Evolutionary conservation across 2,797 vertebrate species (phyloP).

Genomic region (Pogonophryne albipinna): DNA sequence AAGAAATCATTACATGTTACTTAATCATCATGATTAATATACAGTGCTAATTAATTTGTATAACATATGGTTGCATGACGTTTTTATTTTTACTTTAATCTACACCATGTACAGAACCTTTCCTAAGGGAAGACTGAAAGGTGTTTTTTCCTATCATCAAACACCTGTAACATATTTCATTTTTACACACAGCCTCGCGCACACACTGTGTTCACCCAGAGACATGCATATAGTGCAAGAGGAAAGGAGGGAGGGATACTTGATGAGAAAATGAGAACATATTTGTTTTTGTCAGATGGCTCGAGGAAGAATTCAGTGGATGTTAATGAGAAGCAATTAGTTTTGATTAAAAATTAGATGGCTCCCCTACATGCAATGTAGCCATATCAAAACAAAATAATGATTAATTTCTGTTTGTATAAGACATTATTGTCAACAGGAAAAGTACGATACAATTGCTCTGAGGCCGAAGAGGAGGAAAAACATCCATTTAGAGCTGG

Average conservation of each 20-base stretch:
- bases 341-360: constrained; percentile 81
- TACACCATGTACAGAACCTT: not conserved
- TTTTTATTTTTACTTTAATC: not conserved
- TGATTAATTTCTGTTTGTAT: constrained; percentile 75
- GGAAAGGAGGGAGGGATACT: constrained; percentile 20
- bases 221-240: not conserved
- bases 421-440: constrained; percentile 71
- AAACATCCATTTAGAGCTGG: constrained; percentile 54
- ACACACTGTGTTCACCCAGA: constrained; percentile 20
- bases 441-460: constrained; percentile 56
- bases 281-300: constrained; percentile 80
- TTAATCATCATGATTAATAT: not conserved
- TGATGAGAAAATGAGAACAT: constrained; percentile 72
- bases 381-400: constrained; percentile 75
- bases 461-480: constrained; percentile 54
- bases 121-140: not conserved
- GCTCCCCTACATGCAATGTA: constrained; percentile 66
- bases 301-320: constrained; percentile 73
- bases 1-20: too few relatives aligned
- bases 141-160: not conserved
- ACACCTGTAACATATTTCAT: not conserved
- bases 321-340: constrained; percentile 82
- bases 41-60: too few relatives aligned
- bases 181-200: not conserved
- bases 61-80: not conserved